A percentile compares a stretch with the other conserved stretches of the same genome.
Evolutionary conservation across 2,113 vertebrate genomes (phyloP).

Genomic region (Lophius piscatorius): DNA sequence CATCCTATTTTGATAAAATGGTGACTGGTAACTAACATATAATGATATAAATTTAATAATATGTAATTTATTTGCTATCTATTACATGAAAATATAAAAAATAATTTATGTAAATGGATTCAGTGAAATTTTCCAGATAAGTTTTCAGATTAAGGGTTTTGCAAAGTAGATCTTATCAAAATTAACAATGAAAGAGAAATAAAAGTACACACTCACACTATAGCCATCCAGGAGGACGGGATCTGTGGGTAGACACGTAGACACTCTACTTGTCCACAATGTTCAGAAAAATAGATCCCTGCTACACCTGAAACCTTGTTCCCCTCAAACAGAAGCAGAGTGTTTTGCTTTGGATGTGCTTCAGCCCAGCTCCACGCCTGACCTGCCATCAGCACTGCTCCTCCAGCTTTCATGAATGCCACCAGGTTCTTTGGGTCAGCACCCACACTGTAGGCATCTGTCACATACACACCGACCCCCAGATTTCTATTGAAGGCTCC

Average conservation of each 20-base stretch:
- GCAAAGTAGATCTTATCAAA: background rate
- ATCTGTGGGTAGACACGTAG: slow-evolving; percentile 83
- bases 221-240: slow-evolving; percentile 82
- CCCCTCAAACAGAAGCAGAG: slow-evolving; percentile 82
- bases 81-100: too few relatives aligned
- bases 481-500: slow-evolving; percentile 52
- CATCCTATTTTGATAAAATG: too few relatives aligned
- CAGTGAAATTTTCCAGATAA: too few relatives aligned
- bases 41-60: too few relatives aligned
- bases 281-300: slow-evolving; percentile 87
- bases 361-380: slow-evolving; percentile 87
- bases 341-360: slow-evolving; percentile 74
- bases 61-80: too few relatives aligned
- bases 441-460: slow-evolving; percentile 78
- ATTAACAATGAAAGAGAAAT: background rate
- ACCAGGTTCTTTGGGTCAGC: slow-evolving; percentile 69
- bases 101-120: too few relatives aligned
- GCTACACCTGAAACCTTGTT: slow-evolving; percentile 87
- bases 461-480: slow-evolving; percentile 82
- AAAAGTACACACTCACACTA: slow-evolving; percentile 78
- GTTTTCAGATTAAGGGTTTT: background rate
- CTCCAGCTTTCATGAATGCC: slow-evolving; percentile 84
- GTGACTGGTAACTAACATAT: too few relatives aligned
- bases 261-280: slow-evolving; percentile 61
- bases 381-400: slow-evolving; percentile 87